These are phyloP conservation scores for Idaea dimidiata DNA, from an alignment of 2,888 invertebrate genomes.

Conservation along the genomic window DNA sequence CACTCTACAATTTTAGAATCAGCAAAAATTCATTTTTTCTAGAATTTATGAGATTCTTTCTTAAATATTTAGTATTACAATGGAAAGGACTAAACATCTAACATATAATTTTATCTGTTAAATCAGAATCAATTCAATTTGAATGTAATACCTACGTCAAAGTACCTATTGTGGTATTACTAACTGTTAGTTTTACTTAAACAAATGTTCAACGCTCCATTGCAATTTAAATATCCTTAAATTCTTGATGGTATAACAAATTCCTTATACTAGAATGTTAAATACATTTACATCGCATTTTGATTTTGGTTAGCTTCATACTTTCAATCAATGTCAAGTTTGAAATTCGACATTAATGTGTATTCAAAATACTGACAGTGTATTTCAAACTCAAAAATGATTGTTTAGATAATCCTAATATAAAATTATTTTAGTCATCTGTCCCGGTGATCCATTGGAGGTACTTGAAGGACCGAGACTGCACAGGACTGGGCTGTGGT, in stretches of 20 bases:
- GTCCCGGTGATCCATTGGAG: slow-evolving; percentile 80
- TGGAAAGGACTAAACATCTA: neutral
- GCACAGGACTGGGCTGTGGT: slow-evolving; percentile 65
- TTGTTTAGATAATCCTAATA: neutral
- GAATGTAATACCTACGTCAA: too few relatives aligned
- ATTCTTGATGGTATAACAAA: neutral
- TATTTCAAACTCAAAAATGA: neutral
- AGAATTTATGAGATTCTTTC: slow-evolving; percentile 55
- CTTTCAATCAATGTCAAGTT: neutral
- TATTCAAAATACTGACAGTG: neutral
- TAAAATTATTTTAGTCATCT: slow-evolving; percentile 53
- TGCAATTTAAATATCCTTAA: neutral
- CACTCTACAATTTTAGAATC: slow-evolving; percentile 43
- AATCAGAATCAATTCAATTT: neutral
- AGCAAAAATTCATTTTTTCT: slow-evolving; percentile 46
- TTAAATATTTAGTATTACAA: slow-evolving; percentile 23
- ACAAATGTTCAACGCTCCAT: neutral
- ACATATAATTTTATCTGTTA: neutral
- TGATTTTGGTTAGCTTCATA: neutral
- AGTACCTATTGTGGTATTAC: neutral
- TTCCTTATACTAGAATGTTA: neutral
- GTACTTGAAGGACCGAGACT: slow-evolving; percentile 79
- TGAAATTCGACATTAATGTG: slow-evolving; percentile 3
- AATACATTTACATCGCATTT: neutral
- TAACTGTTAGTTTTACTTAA: neutral